Conservation (phyloP, 2,888 invertebrate species). For the Dicyrtoma fusca region DNA sequence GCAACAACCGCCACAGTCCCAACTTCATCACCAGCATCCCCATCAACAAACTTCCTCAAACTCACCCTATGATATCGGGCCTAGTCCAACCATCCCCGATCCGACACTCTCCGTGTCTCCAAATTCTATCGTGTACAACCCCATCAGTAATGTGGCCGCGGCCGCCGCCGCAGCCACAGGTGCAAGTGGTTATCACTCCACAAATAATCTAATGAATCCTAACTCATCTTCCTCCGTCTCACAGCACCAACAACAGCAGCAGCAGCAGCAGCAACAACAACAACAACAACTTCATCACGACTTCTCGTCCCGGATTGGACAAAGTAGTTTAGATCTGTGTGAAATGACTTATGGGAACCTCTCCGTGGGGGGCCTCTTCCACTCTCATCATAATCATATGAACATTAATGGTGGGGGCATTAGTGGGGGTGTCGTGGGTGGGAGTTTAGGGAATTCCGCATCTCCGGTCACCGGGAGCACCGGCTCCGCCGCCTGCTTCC, state of each 20-base stretch:
- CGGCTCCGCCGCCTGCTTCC: slow-evolving; percentile 23
- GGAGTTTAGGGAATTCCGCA: not conserved
- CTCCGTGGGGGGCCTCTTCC: slow-evolving; percentile 7
- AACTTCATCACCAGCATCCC: slow-evolving; percentile 46
- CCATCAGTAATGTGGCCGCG: slow-evolving; percentile 16
- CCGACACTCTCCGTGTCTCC: slow-evolving; percentile 51
- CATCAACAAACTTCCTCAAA: slow-evolving; percentile 25
- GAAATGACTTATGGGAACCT: slow-evolving; percentile 20
- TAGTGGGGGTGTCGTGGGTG: not conserved
- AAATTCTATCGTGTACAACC: slow-evolving; percentile 49
- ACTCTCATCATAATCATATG: not conserved
- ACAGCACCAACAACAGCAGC: no score
- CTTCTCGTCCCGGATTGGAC: slow-evolving; percentile 1
- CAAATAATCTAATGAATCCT: slow-evolving; percentile 45
- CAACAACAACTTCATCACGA: slow-evolving; percentile 20
- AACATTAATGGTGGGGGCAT: not conserved
- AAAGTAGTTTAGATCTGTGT: slow-evolving; percentile 35
- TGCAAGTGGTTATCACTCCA: slow-evolving; percentile 34
- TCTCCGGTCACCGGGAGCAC: not conserved
- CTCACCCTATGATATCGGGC: slow-evolving; percentile 36
- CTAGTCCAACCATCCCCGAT: slow-evolving; percentile 47
- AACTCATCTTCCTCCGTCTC: not conserved
- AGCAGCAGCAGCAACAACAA: not conserved
- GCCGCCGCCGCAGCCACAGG: not conserved
- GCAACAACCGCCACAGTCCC: slow-evolving; percentile 53